These are phyloP conservation scores for Tenthredo distinguenda DNA, from an alignment of 2,888 invertebrate species.

Conservation along the genomic window DNA sequence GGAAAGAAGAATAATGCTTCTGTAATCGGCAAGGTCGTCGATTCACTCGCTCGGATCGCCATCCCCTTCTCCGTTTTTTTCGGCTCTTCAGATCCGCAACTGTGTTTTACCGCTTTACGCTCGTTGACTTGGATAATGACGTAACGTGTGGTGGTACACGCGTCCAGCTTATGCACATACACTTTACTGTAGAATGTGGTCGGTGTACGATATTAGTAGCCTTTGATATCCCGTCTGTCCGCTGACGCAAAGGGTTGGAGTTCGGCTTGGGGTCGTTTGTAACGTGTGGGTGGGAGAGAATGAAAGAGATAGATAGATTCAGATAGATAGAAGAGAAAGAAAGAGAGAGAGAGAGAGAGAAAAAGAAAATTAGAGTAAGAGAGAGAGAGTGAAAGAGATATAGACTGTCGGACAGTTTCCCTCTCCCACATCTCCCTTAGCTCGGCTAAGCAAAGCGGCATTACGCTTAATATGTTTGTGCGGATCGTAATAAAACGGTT, in stretches of 20 bases:
- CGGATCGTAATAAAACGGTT: conserved; percentile 52
- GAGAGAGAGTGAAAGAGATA: neutral
- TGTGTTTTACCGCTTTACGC: conserved; percentile 67
- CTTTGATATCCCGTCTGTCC: conserved; percentile 67
- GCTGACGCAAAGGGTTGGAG: conserved; percentile 61
- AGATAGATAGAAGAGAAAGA: neutral
- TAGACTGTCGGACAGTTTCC: neutral
- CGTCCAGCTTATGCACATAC: conserved; percentile 56
- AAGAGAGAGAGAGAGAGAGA: neutral
- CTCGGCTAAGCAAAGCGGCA: conserved; percentile 49
- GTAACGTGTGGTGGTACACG: conserved; percentile 62
- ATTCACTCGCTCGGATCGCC: conserved; percentile 70
- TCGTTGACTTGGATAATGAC: conserved; percentile 69
- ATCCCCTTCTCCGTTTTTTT: conserved; percentile 74
- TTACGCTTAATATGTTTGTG: conserved; percentile 51
- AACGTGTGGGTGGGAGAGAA: conserved; percentile 8
- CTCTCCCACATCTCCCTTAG: conserved; percentile 29
- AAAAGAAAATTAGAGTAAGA: too few species aligned
- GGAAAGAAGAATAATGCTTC: conserved; percentile 31
- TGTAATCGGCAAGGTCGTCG: conserved; percentile 26
- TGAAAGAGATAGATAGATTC: neutral
- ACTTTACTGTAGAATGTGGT: conserved; percentile 63
- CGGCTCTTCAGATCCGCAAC: conserved; percentile 48
- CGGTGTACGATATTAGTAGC: conserved; percentile 62
- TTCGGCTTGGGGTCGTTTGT: conserved; percentile 45